phyloP scores from a whole-genome alignment of 1,140 invertebrate genomes.

The Fopius arisanus region DNA sequence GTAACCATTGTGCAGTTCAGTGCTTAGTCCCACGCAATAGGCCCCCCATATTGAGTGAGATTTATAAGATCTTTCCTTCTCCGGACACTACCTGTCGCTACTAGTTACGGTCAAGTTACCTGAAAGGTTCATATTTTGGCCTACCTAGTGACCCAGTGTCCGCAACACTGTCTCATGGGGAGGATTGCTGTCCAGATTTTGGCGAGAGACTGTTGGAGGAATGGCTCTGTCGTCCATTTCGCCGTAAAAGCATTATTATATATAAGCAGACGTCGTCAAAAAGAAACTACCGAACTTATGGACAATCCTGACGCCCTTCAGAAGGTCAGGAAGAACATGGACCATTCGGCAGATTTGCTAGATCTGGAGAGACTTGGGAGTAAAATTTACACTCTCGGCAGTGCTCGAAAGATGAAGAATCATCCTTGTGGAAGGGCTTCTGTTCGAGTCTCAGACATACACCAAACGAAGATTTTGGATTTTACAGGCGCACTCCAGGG shows the following conservation, averaged over 20 bases:
- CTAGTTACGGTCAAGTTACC: no score
- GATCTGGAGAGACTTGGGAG: slow-evolving; percentile 94
- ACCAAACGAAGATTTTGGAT: slow-evolving; percentile 88
- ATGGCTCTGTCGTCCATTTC: slow-evolving; percentile 94
- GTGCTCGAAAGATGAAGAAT: slow-evolving; percentile 72
- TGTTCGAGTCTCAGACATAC: slow-evolving; percentile 90
- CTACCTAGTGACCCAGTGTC: no score
- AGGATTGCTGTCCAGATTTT: slow-evolving; percentile 91
- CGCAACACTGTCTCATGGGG: no score
- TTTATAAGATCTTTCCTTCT: no score
- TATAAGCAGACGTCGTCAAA: slow-evolving; percentile 84
- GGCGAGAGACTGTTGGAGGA: slow-evolving; percentile 89
- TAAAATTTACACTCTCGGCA: slow-evolving; percentile 90
- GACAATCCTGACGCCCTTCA: slow-evolving; percentile 71
- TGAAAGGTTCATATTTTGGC: no score
- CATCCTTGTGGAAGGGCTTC: slow-evolving; percentile 95
- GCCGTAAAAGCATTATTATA: slow-evolving; percentile 77
- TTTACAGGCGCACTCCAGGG: slow-evolving; percentile 84
- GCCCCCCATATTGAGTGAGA: no score
- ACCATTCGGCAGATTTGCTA: slow-evolving; percentile 83
- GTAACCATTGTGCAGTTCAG: no score
- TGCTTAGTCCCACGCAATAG: no score
- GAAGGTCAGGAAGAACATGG: slow-evolving; percentile 73
- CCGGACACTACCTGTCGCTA: no score
- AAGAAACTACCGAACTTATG: slow-evolving; percentile 83